Evolutionary conservation across 2,113 vertebrate species (phyloP).

Genomic region (Hippocampus guttulatus): DNA sequence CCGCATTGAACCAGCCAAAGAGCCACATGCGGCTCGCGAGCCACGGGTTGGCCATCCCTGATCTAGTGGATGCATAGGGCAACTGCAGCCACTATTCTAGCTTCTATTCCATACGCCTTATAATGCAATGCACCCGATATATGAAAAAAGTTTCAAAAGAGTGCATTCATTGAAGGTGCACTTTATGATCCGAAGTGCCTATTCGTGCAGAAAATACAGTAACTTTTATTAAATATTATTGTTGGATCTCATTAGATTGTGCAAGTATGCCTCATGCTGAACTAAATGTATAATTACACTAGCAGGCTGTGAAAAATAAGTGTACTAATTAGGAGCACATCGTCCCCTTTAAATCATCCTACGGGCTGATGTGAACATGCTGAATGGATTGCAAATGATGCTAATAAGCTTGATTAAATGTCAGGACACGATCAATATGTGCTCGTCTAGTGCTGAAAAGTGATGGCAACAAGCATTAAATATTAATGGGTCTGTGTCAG

Average conservation of each 20-base stretch:
- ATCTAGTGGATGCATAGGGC: too few species aligned
- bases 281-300: not conserved
- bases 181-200: too few species aligned
- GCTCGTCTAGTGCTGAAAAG: not conserved
- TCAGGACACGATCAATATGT: not conserved
- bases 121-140: too few species aligned
- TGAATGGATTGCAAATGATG: not conserved
- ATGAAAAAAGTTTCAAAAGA: too few species aligned
- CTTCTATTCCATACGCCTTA: too few species aligned
- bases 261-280: not conserved
- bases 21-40: too few species aligned
- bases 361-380: not conserved
- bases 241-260: not conserved
- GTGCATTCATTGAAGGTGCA: too few species aligned
- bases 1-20: too few species aligned
- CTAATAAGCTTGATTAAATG: slow-evolving; percentile 6
- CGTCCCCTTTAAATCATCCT: not conserved
- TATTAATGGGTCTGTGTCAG: not conserved
- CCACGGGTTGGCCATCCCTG: too few species aligned
- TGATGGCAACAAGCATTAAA: slow-evolving; percentile 1
- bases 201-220: too few species aligned
- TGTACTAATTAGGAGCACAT: not conserved
- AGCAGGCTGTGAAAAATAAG: not conserved
- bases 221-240: too few species aligned
- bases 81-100: too few species aligned